These are phyloP conservation scores for Cairina moschata DNA, from an alignment of 2,113 vertebrate genomes.

Conservation along the genomic window DNA sequence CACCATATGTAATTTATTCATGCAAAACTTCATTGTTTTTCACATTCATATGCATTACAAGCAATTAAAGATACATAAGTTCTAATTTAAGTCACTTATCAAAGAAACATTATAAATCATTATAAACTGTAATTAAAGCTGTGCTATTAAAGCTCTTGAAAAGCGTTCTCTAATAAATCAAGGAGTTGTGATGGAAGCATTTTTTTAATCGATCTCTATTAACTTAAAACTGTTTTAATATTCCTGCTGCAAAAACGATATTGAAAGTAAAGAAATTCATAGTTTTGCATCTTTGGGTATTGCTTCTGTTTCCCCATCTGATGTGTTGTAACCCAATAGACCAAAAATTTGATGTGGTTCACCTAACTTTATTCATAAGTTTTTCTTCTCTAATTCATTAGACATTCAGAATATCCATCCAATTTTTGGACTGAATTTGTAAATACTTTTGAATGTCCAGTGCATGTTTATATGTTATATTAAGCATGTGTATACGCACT, in stretches of 20 bases:
- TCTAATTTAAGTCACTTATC: neutral
- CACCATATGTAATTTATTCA: neutral
- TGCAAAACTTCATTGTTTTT: neutral
- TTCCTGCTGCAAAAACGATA: neutral
- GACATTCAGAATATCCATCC: neutral
- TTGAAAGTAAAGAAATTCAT: neutral
- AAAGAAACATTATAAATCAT: neutral
- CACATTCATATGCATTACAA: neutral
- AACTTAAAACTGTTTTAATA: neutral
- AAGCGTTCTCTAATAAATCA: neutral
- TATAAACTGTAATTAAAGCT: neutral
- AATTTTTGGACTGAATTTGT: neutral
- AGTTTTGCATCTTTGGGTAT: neutral
- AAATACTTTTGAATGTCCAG: neutral
- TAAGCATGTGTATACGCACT: neutral
- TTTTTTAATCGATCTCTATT: neutral
- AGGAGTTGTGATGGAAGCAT: neutral
- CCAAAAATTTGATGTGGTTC: neutral
- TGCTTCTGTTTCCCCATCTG: neutral
- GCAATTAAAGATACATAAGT: neutral
- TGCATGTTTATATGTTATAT: neutral
- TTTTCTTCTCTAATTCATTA: neutral
- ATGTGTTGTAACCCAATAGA: neutral
- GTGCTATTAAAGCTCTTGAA: neutral
- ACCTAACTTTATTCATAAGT: neutral